Conservation (phyloP, 2,113 vertebrate genomes). For the Archilochus colubris region DNA sequence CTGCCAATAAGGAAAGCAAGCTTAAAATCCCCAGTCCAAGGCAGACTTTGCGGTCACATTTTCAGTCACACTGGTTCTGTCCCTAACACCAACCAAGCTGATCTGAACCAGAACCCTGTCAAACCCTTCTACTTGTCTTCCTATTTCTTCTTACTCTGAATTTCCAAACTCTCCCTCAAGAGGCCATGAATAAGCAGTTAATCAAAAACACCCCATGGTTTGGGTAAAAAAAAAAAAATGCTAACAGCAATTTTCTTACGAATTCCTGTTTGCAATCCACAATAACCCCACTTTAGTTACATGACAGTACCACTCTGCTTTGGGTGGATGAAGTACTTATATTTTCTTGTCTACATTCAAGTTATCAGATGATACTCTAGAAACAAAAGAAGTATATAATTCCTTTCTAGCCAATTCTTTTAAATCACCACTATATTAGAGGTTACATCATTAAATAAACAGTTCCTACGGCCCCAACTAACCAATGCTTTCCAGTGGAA, state of each 20-base stretch:
- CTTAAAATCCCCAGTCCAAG: neutral
- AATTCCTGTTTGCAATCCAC: neutral
- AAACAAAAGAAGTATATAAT: neutral
- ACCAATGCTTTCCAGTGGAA: neutral
- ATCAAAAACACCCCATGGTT: constrained; percentile 52
- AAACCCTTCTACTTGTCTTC: constrained; percentile 17
- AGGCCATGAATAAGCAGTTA: constrained; percentile 47
- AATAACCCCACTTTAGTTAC: neutral
- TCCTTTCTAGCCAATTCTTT: neutral
- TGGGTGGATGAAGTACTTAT: neutral
- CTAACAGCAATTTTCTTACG: neutral
- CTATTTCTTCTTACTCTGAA: constrained; percentile 11
- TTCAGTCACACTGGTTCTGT: neutral
- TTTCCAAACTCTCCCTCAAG: constrained; percentile 29
- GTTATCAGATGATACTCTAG: neutral
- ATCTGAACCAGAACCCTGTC: constrained; percentile 12
- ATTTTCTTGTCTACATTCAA: neutral
- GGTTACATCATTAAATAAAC: constrained; percentile 13
- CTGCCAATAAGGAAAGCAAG: neutral
- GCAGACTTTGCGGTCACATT: neutral
- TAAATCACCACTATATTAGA: neutral
- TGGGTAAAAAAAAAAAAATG: neutral
- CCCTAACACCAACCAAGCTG: neutral
- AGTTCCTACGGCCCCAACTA: neutral
- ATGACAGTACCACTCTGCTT: neutral